Evolutionary conservation across 2,113 vertebrate genomes (phyloP).

Genomic region (Hemicordylus capensis): DNA sequence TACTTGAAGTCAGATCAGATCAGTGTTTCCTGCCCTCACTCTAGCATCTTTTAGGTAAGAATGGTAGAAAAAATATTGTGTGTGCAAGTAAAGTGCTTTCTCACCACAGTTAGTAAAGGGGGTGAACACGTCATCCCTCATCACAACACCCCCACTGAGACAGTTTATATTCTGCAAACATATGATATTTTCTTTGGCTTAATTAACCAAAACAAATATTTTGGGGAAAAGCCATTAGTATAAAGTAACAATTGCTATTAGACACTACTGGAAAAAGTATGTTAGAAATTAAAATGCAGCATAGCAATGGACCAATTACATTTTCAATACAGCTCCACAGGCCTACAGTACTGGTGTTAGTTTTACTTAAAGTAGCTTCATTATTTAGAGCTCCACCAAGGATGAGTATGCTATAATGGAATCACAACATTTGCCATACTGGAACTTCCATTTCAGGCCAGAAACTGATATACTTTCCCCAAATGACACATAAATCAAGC

Average conservation of each 20-base stretch:
- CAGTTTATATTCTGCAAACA: neutral
- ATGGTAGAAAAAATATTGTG: neutral
- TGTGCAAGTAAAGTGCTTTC: neutral
- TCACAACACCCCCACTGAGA: neutral
- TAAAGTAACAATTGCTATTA: slow-evolving; percentile 2
- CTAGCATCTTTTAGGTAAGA: too few species aligned
- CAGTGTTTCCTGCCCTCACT: too few species aligned
- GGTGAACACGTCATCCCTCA: neutral
- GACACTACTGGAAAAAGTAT: neutral
- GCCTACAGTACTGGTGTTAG: neutral
- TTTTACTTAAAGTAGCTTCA: slow-evolving; percentile 25
- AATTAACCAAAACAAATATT: neutral
- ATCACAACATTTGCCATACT: slow-evolving; percentile 4
- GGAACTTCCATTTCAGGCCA: neutral
- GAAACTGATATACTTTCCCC: neutral
- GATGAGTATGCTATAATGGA: neutral
- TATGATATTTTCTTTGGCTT: neutral
- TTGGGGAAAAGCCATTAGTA: neutral
- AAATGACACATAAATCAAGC: slow-evolving; percentile 1
- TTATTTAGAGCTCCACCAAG: slow-evolving; percentile 13
- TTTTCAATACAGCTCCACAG: neutral
- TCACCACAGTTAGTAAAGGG: neutral
- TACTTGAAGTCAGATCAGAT: neutral
- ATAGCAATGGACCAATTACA: neutral
- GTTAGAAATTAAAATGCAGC: neutral